phyloP scores from a whole-genome alignment of 1,140 invertebrate genomes.

The Drosophila repleta region DNA sequence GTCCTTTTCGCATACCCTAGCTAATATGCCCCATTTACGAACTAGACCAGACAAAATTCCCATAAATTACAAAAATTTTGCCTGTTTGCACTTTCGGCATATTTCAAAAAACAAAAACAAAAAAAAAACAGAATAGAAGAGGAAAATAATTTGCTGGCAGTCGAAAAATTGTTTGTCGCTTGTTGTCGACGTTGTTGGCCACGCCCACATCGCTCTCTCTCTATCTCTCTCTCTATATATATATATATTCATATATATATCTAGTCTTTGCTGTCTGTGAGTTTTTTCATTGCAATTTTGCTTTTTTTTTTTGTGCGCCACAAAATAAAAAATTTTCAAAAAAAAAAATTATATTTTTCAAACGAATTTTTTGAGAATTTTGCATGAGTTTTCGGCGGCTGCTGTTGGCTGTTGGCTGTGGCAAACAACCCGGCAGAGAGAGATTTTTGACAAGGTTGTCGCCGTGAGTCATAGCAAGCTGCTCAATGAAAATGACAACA shows the following conservation, averaged over 20 bases:
- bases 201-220: slow-evolving; percentile 53
- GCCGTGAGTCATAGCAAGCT: slow-evolving; percentile 54
- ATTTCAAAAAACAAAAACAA: slow-evolving; percentile 24
- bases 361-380: slow-evolving; percentile 62
- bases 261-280: slow-evolving; percentile 38
- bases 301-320: slow-evolving; percentile 26
- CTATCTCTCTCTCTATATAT: no score
- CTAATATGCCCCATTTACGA: slow-evolving; percentile 23
- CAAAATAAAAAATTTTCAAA: slow-evolving; percentile 7
- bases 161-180: slow-evolving; percentile 72
- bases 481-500: slow-evolving; percentile 69
- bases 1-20: neutral
- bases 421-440: slow-evolving; percentile 18
- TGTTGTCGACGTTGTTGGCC: slow-evolving; percentile 44
- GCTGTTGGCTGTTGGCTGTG: neutral
- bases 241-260: no score
- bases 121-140: neutral
- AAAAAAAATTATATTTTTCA: slow-evolving; percentile 41
- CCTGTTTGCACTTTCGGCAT: slow-evolving; percentile 76
- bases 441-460: slow-evolving; percentile 42
- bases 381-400: slow-evolving; percentile 42
- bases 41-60: slow-evolving; percentile 32
- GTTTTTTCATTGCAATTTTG: slow-evolving; percentile 22
- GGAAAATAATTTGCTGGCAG: slow-evolving; percentile 44
- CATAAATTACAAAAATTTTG: slow-evolving; percentile 75